These are phyloP conservation scores for Patagioenas fasciata DNA, from an alignment of 2,113 vertebrate species.

Conservation along the genomic window DNA sequence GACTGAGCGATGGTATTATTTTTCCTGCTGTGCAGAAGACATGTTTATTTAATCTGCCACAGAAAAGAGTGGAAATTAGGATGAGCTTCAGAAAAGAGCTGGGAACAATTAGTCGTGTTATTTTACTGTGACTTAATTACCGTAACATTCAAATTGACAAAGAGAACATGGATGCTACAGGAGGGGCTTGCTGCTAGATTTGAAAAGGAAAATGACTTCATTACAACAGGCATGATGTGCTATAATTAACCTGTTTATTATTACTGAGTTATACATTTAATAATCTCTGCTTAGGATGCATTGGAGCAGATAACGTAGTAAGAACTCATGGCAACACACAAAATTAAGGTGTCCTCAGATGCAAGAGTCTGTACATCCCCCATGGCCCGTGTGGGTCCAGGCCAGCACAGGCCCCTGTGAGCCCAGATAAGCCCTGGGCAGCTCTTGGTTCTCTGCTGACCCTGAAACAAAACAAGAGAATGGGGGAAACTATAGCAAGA, in stretches of 20 bases:
- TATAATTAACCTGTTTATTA: conserved; percentile 51
- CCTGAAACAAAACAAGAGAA: neutral
- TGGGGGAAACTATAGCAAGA: neutral
- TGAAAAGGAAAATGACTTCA: neutral
- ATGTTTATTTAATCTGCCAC: conserved; percentile 54
- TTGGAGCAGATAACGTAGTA: neutral
- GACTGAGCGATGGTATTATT: neutral
- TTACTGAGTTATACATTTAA: neutral
- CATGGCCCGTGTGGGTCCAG: fast-evolving
- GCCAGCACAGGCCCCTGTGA: neutral
- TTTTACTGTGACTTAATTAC: conserved; percentile 59
- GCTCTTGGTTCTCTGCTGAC: neutral
- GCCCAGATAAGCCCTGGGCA: neutral
- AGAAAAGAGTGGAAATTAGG: conserved; percentile 51
- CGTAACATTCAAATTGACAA: neutral
- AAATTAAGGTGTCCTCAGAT: neutral
- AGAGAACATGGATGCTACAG: neutral
- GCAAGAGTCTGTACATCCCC: neutral
- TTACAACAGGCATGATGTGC: neutral
- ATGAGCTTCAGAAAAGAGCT: conserved; percentile 46
- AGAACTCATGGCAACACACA: neutral
- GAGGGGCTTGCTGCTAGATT: neutral
- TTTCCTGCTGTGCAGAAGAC: neutral
- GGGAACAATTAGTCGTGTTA: conserved; percentile 50
- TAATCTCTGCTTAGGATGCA: neutral